phyloP scores from a whole-genome alignment of 2,113 vertebrate species.

The Montifringilla adamsi region DNA sequence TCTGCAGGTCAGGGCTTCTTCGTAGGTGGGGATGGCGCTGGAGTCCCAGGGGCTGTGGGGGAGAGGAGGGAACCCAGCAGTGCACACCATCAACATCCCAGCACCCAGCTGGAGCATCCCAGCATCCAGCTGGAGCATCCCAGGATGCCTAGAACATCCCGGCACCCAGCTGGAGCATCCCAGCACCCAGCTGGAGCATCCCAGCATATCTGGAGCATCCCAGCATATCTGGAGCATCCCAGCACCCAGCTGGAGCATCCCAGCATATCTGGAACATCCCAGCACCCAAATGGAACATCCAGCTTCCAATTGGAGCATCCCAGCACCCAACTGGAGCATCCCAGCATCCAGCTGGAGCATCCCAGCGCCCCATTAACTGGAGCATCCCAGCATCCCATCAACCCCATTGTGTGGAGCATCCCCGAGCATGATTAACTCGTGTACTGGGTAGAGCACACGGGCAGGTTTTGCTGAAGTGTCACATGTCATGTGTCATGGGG shows the following conservation, averaged over 20 bases:
- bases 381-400: background rate
- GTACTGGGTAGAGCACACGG: accelerated
- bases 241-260: background rate
- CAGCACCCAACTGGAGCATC: background rate
- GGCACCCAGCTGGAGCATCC: background rate
- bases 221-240: background rate
- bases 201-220: background rate
- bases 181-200: background rate
- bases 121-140: background rate
- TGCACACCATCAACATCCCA: accelerated
- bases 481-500: too few relatives aligned
- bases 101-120: background rate
- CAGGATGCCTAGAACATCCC: background rate
- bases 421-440: accelerated
- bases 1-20: slow-evolving; percentile 63
- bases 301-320: background rate
- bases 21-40: slow-evolving; percentile 53
- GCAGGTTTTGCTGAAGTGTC: background rate
- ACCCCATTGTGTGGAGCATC: background rate
- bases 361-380: background rate
- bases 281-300: background rate
- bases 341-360: background rate
- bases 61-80: background rate
- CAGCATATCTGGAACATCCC: background rate
- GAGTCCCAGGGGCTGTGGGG: slow-evolving; percentile 20